Evolutionary conservation across 2,797 vertebrate genomes (phyloP).

Genomic region (Hypotaenidia philippensis): DNA sequence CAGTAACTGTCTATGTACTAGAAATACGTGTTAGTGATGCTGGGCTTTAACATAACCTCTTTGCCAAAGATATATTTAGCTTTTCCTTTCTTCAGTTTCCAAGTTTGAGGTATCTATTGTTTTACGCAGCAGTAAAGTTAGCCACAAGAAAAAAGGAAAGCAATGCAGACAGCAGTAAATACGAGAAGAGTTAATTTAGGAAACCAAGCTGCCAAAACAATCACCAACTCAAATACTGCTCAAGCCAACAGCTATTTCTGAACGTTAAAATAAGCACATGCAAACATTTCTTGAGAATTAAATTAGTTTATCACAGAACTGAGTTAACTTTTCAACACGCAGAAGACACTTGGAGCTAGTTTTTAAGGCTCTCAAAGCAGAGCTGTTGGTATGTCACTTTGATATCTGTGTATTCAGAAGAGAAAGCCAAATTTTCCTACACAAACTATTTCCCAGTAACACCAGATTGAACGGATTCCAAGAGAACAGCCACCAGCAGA

Average conservation of each 20-base stretch:
- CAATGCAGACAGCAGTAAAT: neutral
- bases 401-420: neutral
- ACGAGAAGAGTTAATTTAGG: neutral
- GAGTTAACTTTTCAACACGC: neutral
- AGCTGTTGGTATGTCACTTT: neutral
- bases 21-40: neutral
- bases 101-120: slow-evolving; percentile 27
- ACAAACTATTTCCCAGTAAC: neutral
- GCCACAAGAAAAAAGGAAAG: slow-evolving; percentile 32
- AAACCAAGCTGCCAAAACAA: slow-evolving; percentile 49
- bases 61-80: neutral
- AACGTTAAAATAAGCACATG: slow-evolving; percentile 8
- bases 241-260: neutral
- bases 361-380: neutral
- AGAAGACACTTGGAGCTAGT: neutral
- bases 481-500: neutral
- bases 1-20: neutral
- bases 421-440: neutral
- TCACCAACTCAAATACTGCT: neutral
- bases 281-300: neutral
- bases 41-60: neutral
- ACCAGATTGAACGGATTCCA: neutral
- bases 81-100: slow-evolving; percentile 36
- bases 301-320: neutral
- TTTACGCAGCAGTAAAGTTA: slow-evolving; percentile 16